A percentile compares a stretch with the other conserved stretches of the same genome.
phyloP scores from a whole-genome alignment of 2,113 vertebrate genomes.

The Panurus biarmicus region DNA sequence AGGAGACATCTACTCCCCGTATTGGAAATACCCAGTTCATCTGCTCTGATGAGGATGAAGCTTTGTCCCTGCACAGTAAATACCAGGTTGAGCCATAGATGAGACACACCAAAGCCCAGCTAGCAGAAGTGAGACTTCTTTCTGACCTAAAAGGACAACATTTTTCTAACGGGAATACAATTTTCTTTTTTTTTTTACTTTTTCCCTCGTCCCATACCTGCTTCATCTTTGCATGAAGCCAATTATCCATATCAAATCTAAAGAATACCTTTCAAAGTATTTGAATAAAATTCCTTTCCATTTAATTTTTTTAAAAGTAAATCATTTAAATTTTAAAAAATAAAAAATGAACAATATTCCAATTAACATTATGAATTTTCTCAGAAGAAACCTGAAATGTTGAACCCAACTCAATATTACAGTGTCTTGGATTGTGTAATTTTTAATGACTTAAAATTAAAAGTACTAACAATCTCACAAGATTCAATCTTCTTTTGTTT shows the following conservation, averaged over 20 bases:
- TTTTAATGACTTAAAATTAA: not conserved
- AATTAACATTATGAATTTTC: not conserved
- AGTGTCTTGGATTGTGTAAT: not conserved
- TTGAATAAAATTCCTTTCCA: not conserved
- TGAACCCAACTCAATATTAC: not conserved
- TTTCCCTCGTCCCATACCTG: not conserved
- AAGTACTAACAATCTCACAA: not conserved
- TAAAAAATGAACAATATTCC: not conserved
- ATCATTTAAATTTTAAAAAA: not conserved
- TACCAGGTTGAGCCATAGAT: not conserved
- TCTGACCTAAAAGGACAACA: not conserved
- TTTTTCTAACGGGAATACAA: not conserved
- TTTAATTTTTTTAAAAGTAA: not conserved
- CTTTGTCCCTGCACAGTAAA: not conserved
- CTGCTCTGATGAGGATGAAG: not conserved
- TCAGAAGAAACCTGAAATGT: not conserved
- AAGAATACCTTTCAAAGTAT: not conserved
- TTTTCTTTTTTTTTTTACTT: not conserved
- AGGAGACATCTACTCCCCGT: not conserved
- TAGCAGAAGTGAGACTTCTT: not conserved
- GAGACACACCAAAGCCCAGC: not conserved
- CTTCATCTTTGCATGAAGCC: not conserved
- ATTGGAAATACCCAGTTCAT: not conserved
- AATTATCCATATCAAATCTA: not conserved
- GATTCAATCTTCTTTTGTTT: not conserved